These are phyloP conservation scores for Syrphus vitripennis DNA, from an alignment of 2,888 invertebrate species.

Conservation along the genomic window DNA sequence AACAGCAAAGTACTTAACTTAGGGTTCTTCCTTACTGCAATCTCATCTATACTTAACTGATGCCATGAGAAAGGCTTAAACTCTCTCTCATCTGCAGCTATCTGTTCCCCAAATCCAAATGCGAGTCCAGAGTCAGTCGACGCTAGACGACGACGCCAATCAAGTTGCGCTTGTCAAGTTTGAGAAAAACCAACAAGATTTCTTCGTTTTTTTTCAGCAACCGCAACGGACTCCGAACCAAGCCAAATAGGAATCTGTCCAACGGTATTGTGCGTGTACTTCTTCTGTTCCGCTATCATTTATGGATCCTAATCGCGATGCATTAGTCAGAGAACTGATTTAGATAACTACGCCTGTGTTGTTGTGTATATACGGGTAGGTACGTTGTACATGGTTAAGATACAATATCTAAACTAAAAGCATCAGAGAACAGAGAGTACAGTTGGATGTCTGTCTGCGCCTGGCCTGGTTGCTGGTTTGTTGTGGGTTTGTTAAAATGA, in stretches of 20 bases:
- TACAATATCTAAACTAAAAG: not conserved
- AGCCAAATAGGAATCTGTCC: conserved; percentile 53
- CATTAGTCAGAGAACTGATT: conserved; percentile 70
- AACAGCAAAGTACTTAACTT: not conserved
- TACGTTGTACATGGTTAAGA: not conserved
- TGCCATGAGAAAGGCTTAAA: conserved; percentile 68
- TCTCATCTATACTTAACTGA: conserved; percentile 30
- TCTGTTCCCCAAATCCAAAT: conserved; percentile 43
- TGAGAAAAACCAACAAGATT: conserved; percentile 17
- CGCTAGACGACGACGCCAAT: conserved; percentile 32
- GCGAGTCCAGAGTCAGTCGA: conserved; percentile 18
- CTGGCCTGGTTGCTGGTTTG: conserved; percentile 9
- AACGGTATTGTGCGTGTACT: conserved; percentile 71
- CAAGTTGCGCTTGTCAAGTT: conserved; percentile 60
- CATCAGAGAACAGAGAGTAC: conserved; percentile 7
- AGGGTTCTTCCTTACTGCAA: conserved; percentile 13
- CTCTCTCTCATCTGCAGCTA: conserved; percentile 53
- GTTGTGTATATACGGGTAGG: not conserved
- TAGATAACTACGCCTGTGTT: conserved; percentile 47
- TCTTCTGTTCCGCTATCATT: conserved; percentile 67
- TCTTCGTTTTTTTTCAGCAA: not conserved
- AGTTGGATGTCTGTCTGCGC: conserved; percentile 13
- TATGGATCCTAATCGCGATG: conserved; percentile 66
- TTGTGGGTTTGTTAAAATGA: conserved; percentile 40
- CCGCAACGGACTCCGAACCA: not conserved